Conservation (phyloP, 92 coral and sea anemone genomes). For the Paramuricea clavata region DNA sequence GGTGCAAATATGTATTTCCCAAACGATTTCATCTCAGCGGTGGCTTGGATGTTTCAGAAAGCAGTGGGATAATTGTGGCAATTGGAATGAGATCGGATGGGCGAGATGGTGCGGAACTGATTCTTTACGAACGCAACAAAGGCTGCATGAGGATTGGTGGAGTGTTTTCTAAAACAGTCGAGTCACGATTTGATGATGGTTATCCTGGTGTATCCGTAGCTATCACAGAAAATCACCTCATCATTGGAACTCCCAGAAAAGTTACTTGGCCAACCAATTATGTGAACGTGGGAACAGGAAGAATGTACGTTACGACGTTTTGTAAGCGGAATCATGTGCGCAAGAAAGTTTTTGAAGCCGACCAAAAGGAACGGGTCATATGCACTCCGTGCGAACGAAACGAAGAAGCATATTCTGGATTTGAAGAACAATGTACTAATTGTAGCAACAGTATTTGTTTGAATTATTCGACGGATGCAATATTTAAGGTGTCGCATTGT, state of each 20-base stretch:
- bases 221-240: slow-evolving; percentile 63
- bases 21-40: slow-evolving; percentile 38
- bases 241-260: slow-evolving; percentile 85
- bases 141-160: slow-evolving; percentile 78
- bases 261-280: slow-evolving; percentile 84
- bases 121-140: slow-evolving; percentile 59
- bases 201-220: slow-evolving; percentile 79
- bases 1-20: slow-evolving; percentile 50
- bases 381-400: slow-evolving; percentile 82
- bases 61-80: slow-evolving; percentile 56
- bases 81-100: slow-evolving; percentile 81
- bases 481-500: slow-evolving; percentile 31
- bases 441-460: slow-evolving; percentile 30
- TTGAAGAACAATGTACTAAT: slow-evolving; percentile 71
- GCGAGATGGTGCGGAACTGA: slow-evolving; percentile 88
- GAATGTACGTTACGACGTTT: slow-evolving; percentile 78
- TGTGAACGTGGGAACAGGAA: slow-evolving; percentile 83
- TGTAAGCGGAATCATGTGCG: slow-evolving; percentile 81
- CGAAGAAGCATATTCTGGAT: slow-evolving; percentile 84
- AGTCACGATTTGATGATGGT: slow-evolving; percentile 83
- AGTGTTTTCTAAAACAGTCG: slow-evolving; percentile 73
- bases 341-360: slow-evolving; percentile 57
- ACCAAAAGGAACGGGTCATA: slow-evolving; percentile 59
- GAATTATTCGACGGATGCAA: not conserved
- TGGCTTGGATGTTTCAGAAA: slow-evolving; percentile 40